Conservation (phyloP, 2,797 vertebrate genomes). For the Catharus ustulatus region DNA sequence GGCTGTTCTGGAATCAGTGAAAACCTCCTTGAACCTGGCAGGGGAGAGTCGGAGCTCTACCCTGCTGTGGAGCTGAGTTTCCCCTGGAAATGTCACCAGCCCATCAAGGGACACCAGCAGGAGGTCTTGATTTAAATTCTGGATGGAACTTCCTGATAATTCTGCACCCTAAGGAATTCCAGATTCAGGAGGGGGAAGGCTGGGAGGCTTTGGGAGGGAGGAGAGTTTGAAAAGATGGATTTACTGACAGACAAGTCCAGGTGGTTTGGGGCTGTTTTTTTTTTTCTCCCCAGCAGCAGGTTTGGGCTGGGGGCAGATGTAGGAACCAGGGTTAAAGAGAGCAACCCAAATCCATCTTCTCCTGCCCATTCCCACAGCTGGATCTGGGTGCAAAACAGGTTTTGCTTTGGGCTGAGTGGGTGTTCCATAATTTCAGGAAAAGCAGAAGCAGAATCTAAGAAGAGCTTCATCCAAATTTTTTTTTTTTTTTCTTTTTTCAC, state of each 20-base stretch:
- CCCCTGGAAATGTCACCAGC: slow-evolving; percentile 40
- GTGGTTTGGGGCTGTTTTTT: background rate
- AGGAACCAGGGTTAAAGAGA: background rate
- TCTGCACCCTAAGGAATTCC: background rate
- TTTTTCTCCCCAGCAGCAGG: accelerated
- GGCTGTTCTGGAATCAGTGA: background rate
- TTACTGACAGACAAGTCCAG: background rate
- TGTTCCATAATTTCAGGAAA: background rate
- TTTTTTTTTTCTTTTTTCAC: background rate
- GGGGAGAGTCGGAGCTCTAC: background rate
- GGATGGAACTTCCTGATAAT: background rate
- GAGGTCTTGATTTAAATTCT: slow-evolving; percentile 20
- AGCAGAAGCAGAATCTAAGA: background rate
- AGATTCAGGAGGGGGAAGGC: background rate
- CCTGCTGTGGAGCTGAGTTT: background rate
- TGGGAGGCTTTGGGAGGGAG: background rate
- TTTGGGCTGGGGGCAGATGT: background rate
- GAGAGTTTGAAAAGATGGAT: background rate
- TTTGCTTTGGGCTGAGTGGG: background rate
- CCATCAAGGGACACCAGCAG: background rate
- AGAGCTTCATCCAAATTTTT: background rate
- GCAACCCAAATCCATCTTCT: background rate
- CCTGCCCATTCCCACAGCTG: background rate
- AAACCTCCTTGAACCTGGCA: slow-evolving; percentile 7
- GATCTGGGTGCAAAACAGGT: background rate